phyloP scores from a whole-genome alignment of 2,113 vertebrate genomes.

The Hippocampus zosterae region DNA sequence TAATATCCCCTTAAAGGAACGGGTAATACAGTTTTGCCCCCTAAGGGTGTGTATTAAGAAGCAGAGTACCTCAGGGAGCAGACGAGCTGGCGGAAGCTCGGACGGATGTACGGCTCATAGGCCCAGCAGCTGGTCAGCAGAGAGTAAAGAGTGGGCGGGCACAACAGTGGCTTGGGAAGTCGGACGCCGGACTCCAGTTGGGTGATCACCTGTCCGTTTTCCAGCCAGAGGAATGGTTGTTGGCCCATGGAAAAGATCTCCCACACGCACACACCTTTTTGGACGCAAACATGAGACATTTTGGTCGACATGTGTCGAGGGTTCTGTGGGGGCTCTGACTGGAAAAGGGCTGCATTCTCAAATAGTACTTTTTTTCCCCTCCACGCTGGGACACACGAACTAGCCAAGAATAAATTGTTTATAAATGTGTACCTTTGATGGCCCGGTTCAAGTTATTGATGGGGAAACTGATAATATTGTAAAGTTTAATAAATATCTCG shows the following conservation, averaged over 20 bases:
- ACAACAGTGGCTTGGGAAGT: slow-evolving; percentile 86
- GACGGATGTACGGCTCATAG: slow-evolving; percentile 84
- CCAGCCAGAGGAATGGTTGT: slow-evolving; percentile 96
- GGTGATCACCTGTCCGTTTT: slow-evolving; percentile 95
- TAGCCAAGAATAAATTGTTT: too few relatives aligned
- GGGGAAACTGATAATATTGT: too few relatives aligned
- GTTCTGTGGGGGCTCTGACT: not conserved
- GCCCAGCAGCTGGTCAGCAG: slow-evolving; percentile 93
- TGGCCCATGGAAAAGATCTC: slow-evolving; percentile 91
- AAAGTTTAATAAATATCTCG: too few relatives aligned
- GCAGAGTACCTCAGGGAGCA: slow-evolving; percentile 82
- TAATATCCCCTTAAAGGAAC: too few relatives aligned
- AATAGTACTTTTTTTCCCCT: too few relatives aligned
- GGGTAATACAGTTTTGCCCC: too few relatives aligned
- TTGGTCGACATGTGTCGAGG: not conserved
- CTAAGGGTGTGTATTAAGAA: slow-evolving; percentile 40
- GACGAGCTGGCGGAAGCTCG: slow-evolving; percentile 85
- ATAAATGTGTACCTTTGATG: too few relatives aligned
- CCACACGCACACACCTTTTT: slow-evolving; percentile 94
- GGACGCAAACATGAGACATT: not conserved
- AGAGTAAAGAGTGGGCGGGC: slow-evolving; percentile 86
- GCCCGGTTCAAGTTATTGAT: too few relatives aligned
- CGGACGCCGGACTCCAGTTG: slow-evolving; percentile 89
- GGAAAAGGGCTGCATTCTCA: not conserved
- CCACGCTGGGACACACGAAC: too few relatives aligned